Percentiles rank a stretch among this genome's conserved stretches.
Evolutionary conservation across 92 coral and sea anemone species (phyloP).

Genomic region (Phenganax subtilis): DNA sequence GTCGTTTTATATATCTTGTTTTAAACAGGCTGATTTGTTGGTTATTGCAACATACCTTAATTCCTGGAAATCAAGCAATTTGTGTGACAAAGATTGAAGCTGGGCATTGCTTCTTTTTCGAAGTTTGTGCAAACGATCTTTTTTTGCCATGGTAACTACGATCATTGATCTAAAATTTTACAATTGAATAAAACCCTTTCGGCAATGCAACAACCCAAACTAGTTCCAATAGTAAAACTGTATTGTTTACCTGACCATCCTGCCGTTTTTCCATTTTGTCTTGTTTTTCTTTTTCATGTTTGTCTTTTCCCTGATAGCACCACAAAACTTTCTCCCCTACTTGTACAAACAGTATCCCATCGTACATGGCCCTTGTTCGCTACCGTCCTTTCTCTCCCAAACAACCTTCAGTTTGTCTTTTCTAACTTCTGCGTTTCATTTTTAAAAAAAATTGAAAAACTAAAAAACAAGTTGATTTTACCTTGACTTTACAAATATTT

Average conservation of each 20-base stretch:
- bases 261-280: constrained; percentile 1
- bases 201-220: too few species aligned
- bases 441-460: too few species aligned
- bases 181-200: too few species aligned
- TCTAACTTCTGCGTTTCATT: constrained; percentile 13
- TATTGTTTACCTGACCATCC: not conserved
- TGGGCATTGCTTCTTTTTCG: too few species aligned
- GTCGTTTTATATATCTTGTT: not conserved
- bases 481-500: too few species aligned
- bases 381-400: constrained; percentile 30
- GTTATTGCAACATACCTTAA: constrained; percentile 10
- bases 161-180: too few species aligned
- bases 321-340: constrained; percentile 32
- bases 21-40: not conserved
- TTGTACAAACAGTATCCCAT: constrained; percentile 34
- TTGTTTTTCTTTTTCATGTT: constrained; percentile 29
- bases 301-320: constrained; percentile 40
- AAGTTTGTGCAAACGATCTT: too few species aligned
- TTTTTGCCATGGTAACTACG: too few species aligned
- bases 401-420: constrained; percentile 21
- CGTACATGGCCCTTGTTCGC: constrained; percentile 24
- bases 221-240: too few species aligned
- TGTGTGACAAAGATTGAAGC: too few species aligned
- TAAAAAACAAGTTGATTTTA: too few species aligned
- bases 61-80: not conserved